Evolutionary conservation across 1,140 invertebrate species (phyloP), one percentile per base, ranked within the genome.

Genomic region (Papilio polyxenes): DNA sequence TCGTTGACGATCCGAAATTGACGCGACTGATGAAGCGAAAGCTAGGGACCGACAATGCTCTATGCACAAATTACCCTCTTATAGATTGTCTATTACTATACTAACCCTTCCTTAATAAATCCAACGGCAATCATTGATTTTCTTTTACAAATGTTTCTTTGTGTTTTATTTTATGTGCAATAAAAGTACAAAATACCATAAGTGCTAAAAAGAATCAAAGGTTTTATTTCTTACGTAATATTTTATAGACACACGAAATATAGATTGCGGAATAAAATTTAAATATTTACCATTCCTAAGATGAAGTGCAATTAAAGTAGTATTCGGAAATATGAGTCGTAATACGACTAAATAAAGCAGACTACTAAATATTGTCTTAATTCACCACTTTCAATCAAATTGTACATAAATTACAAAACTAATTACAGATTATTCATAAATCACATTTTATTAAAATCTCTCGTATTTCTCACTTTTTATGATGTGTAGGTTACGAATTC

Each of bases 1-100:
- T 94, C 85, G 93, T 94, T 94, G 89, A 92, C 65, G 90, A 85
- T 87, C 84, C 85, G 85, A 93, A 93, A 92, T 93, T 93, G 91
- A 94, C 89, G 91, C 85, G 91, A 82, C 90, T 91, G 92, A 94
- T 93, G 86, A 93, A 91, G 88, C 90, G 87, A 90, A 92, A 88
- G 85, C 92, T 88, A 88, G 92, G 91, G 91, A 93, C 88, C 75
- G 75, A 77, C 75, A 40, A 59, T 79, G 17, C n/a, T 37, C 17
- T 69, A 65, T 80, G 78, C 78, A 80, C 78, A 80, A 80, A 80
- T 80, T 80, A 80, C 78, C 78, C 78, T 79, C 77, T 79, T 80
- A 49, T 80, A 65, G 59, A 65, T 69, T 69, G 59, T 80, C 77
- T 62, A 17, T 65, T 80, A 69, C 23, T 80, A 69, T 23, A 51